Conservation (phyloP, 2,888 invertebrate species). For the Mylabris sibirica region DNA sequence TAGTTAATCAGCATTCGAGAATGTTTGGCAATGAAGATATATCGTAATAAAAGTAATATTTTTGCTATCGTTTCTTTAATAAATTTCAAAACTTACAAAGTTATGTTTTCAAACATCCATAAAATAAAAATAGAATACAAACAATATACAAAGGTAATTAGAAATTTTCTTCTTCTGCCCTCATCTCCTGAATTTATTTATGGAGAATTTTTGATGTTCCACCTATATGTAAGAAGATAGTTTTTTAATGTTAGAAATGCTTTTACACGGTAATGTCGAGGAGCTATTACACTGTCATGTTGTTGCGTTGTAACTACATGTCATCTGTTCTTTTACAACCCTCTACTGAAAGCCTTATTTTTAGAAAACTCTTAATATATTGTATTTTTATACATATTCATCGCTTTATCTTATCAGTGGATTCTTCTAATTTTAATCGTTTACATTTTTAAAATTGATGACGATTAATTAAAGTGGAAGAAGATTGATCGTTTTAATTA, state of each 20-base stretch:
- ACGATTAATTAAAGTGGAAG: not conserved
- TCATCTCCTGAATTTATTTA: not conserved
- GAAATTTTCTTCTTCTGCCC: not conserved
- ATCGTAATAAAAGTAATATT: too few species aligned
- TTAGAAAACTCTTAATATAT: conserved; percentile 43
- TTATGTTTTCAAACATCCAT: too few species aligned
- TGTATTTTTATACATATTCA: not conserved
- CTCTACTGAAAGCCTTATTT: conserved; percentile 51
- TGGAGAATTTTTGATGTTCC: not conserved
- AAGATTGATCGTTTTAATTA: conserved; percentile 1
- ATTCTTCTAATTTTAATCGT: not conserved
- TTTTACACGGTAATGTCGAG: conserved; percentile 52
- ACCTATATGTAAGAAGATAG: conserved; percentile 24
- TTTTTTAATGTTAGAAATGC: conserved; percentile 49
- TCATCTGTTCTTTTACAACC: conserved; percentile 53
- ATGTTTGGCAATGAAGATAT: too few species aligned
- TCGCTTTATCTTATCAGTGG: not conserved
- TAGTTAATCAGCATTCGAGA: too few species aligned
- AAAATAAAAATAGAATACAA: too few species aligned
- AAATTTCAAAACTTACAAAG: too few species aligned
- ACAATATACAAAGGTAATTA: not conserved
- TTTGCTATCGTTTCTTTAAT: too few species aligned
- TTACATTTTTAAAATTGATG: not conserved
- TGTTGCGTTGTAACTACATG: conserved; percentile 55
- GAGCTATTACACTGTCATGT: conserved; percentile 57